Conservation (phyloP, 2,888 invertebrate genomes). For the Eupeodes luniger region DNA sequence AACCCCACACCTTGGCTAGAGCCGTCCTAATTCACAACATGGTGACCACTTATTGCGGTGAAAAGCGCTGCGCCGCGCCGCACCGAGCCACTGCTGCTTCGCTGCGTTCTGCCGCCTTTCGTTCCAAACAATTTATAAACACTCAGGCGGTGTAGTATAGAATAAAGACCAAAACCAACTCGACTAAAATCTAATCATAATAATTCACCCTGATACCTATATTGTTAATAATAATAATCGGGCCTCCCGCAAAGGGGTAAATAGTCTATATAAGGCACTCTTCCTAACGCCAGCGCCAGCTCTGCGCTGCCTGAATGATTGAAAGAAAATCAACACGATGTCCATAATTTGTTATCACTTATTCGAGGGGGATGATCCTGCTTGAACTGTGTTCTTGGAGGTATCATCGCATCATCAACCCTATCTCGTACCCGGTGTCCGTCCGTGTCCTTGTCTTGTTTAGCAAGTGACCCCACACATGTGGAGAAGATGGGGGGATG, state of each 20-base stretch:
- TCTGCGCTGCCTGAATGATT: slow-evolving; percentile 54
- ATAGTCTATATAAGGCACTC: slow-evolving; percentile 49
- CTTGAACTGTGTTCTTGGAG: background rate
- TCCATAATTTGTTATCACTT: slow-evolving; percentile 65
- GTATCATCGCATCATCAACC: background rate
- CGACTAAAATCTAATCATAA: slow-evolving; percentile 53
- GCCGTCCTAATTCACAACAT: slow-evolving; percentile 31
- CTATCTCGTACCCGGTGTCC: background rate
- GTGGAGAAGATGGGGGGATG: slow-evolving; percentile 8
- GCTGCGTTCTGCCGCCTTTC: slow-evolving; percentile 20
- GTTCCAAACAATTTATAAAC: slow-evolving; percentile 24
- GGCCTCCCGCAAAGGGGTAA: slow-evolving; percentile 38
- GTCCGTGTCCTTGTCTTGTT: slow-evolving; percentile 57
- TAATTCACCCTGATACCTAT: slow-evolving; percentile 43
- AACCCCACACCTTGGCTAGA: slow-evolving; percentile 28
- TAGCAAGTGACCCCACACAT: slow-evolving; percentile 66
- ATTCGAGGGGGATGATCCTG: slow-evolving; percentile 45
- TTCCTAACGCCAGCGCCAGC: no score
- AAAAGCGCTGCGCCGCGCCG: background rate
- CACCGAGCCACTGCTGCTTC: no score
- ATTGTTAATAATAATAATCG: slow-evolving; percentile 30
- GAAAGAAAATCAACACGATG: slow-evolving; percentile 72
- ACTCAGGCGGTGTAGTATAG: slow-evolving; percentile 9
- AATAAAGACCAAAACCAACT: slow-evolving; percentile 29
- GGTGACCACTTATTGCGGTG: slow-evolving; percentile 48